Evolutionary conservation across 2,888 invertebrate species (phyloP).

Genomic region (Pimpla rufipes): DNA sequence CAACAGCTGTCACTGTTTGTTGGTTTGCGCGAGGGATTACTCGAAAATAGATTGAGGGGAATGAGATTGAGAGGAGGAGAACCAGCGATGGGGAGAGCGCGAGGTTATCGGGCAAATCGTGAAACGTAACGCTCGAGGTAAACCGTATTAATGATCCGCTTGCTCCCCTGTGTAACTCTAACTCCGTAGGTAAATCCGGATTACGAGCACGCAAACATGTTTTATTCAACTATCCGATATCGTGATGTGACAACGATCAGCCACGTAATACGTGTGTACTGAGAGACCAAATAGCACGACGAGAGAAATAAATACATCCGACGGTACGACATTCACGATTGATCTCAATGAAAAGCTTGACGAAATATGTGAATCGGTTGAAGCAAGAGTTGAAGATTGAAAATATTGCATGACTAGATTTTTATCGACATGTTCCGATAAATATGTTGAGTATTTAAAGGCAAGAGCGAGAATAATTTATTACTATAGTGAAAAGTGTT

Average conservation of each 20-base stretch:
- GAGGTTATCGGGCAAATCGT: constrained; percentile 74
- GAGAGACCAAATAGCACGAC: no score
- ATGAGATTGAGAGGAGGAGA: constrained; percentile 45
- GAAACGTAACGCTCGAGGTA: constrained; percentile 79
- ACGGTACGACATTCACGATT: no score
- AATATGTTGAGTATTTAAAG: no score
- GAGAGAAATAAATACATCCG: no score
- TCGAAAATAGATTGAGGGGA: constrained; percentile 80
- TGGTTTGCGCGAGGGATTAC: constrained; percentile 83
- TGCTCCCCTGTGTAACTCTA: constrained; percentile 47
- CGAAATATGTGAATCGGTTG: no score
- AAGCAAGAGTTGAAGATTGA: no score
- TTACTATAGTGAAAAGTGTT: no score
- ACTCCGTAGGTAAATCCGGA: constrained; percentile 46
- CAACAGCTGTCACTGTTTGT: constrained; percentile 84
- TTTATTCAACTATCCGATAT: constrained; percentile 50
- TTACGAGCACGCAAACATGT: constrained; percentile 54
- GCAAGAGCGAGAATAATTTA: no score
- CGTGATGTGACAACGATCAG: constrained; percentile 57
- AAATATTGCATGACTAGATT: no score
- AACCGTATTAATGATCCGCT: constrained; percentile 82
- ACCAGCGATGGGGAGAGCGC: constrained; percentile 23
- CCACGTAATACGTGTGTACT: background rate
- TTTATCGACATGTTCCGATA: no score
- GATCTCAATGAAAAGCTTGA: background rate